Percentiles rank a stretch among this genome's conserved stretches.
These are phyloP conservation scores for Zaprionus camerounensis DNA, from an alignment of 1,140 invertebrate genomes.

Conservation along the genomic window DNA sequence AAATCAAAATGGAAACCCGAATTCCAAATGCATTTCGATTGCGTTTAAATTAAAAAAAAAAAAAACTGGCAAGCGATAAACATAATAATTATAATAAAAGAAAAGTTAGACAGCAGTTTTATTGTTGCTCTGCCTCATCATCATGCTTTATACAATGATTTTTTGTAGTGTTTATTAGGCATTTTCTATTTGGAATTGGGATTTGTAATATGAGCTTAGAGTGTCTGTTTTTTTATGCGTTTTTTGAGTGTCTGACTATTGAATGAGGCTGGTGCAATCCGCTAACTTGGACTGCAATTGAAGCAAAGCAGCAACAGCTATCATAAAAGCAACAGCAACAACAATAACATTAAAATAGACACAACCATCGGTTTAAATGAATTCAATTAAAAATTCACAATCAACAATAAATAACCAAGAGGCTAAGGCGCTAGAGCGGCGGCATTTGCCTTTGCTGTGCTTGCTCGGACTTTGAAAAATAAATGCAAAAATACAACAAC, in stretches of 20 bases:
- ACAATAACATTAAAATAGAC: neutral
- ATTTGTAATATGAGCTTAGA: slow-evolving; percentile 27
- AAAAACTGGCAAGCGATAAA: slow-evolving; percentile 63
- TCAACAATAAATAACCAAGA: slow-evolving; percentile 65
- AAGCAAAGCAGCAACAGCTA: neutral
- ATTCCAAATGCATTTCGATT: slow-evolving; percentile 70
- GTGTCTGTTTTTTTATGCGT: neutral
- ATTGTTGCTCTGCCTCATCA: slow-evolving; percentile 43
- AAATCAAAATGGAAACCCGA: slow-evolving; percentile 51
- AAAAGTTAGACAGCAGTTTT: slow-evolving; percentile 52
- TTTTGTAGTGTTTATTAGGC: slow-evolving; percentile 22
- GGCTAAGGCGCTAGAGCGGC: slow-evolving; percentile 29
- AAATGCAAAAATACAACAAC: slow-evolving; percentile 48
- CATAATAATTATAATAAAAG: slow-evolving; percentile 49
- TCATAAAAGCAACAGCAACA: slow-evolving; percentile 1
- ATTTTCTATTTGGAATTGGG: slow-evolving; percentile 18
- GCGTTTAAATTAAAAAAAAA: slow-evolving; percentile 59
- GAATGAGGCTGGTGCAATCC: slow-evolving; percentile 43
- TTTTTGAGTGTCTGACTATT: slow-evolving; percentile 8
- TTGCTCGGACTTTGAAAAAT: slow-evolving; percentile 46
- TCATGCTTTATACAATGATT: slow-evolving; percentile 65
- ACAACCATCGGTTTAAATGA: slow-evolving; percentile 49
- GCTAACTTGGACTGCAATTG: slow-evolving; percentile 42
- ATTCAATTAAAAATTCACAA: slow-evolving; percentile 75
- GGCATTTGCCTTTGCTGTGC: slow-evolving; percentile 48